These are phyloP conservation scores for Falco naumanni DNA, from an alignment of 2,797 vertebrate genomes.

Conservation along the genomic window DNA sequence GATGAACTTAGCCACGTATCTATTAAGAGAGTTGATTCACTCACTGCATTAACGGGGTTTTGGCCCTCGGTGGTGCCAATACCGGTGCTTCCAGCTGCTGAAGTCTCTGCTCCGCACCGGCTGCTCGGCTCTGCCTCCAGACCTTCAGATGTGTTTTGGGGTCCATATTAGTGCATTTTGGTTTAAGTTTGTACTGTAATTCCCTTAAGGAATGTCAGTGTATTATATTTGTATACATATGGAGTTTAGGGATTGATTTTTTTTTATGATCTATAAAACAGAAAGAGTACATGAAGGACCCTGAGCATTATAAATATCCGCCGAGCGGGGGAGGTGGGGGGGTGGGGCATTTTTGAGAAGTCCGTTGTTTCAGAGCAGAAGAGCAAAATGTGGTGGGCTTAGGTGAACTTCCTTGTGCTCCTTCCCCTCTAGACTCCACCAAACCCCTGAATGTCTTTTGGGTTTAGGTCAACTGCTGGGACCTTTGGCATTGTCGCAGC, in stretches of 20 bases:
- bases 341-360: background rate
- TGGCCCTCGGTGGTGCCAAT: background rate
- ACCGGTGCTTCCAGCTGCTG: background rate
- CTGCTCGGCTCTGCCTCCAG: background rate
- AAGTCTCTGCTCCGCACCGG: background rate
- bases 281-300: background rate
- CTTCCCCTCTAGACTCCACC: background rate
- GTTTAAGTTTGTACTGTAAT: background rate
- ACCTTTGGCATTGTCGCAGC: rapidly evolving
- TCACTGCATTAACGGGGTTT: background rate
- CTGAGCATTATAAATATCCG: background rate
- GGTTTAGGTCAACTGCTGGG: background rate
- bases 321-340: background rate
- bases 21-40: background rate
- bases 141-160: background rate
- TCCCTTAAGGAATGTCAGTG: background rate
- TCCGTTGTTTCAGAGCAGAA: background rate
- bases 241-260: background rate
- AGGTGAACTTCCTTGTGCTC: background rate
- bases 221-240: background rate
- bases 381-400: background rate
- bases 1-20: background rate
- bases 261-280: background rate
- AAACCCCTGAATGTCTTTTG: background rate
- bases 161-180: background rate